Conservation (phyloP, 2,888 invertebrate species). For the Pherbina coryleti region DNA sequence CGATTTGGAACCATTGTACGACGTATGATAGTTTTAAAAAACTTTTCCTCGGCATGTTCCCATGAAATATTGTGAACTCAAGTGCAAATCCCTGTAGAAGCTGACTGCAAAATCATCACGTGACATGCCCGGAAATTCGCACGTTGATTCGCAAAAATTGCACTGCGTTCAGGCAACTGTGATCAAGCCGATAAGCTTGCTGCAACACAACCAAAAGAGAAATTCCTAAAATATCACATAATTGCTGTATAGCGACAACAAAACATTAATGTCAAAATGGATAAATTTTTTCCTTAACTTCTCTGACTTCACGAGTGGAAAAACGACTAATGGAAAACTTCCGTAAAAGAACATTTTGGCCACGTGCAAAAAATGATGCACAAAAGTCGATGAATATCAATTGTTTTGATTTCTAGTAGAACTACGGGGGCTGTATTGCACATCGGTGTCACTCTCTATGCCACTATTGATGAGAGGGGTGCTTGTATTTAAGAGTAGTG, state of each 20-base stretch:
- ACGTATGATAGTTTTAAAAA: no score
- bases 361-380: slow-evolving; percentile 28
- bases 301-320: neutral
- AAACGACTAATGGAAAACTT: slow-evolving; percentile 10
- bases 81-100: neutral
- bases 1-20: no score
- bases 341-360: slow-evolving; percentile 1
- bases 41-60: neutral
- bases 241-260: neutral
- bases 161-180: neutral
- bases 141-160: neutral
- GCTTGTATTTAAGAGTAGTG: neutral
- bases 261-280: slow-evolving; percentile 8
- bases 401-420: slow-evolving; percentile 10
- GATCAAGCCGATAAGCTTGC: neutral
- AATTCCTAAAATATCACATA: neutral
- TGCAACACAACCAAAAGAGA: neutral
- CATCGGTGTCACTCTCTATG: neutral
- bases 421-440: neutral
- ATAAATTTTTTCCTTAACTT: neutral
- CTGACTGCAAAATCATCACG: neutral
- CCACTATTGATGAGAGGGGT: neutral
- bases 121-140: neutral
- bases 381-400: neutral
- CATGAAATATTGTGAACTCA: neutral